Evolutionary conservation across 2,113 vertebrate genomes (phyloP), one percentile per base, ranked within the genome.

Genomic region (Neogobius melanostomus): DNA sequence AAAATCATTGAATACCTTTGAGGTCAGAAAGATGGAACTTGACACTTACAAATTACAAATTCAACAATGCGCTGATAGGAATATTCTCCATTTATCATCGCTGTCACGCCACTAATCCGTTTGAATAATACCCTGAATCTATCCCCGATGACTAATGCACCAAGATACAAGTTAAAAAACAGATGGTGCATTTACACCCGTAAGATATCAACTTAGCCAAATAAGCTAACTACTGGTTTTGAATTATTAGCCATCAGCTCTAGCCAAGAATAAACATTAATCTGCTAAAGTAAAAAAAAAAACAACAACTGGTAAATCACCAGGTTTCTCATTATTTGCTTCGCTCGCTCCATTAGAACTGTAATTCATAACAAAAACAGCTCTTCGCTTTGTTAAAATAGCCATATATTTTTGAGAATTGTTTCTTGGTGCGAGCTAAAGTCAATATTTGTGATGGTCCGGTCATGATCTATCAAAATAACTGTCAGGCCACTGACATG

Each of bases 171-270:
- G 49, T 42, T 36, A n/a, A 52, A 43, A 16, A 64, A 53, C 49
- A 10, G 43, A 49, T 17, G 21, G 47, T 28, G 12, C 48, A 51
- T 51, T 51, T 8, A 53, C 48, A 51, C 57, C 5, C 7, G 64
- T 76, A 70, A 68, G 62, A 69, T 49, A 61, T 53, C 76, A 77
- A 78, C 7, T 21, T 45, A 68, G 51, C 68, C 52, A 60, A 72
- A 71, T 46, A 59, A 68, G 52, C 57, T 45, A 69, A 82, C 51
- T 53, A 5, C 69, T 64, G 15, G 47, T 62, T 68, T 66, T 80
- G 79, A 83, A 76, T 80, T 78, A 82, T 85, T 83, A 71, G 76
- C 64, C 76, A 83, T 85, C 77, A 81, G 71, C 10, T 5, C 15
- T 68, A 69, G 57, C 69, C 1, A 8, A 62, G 57, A 45, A 47